These are phyloP conservation scores for Gandaritis pyraliata DNA, from an alignment of 2,888 invertebrate genomes.

Conservation along the genomic window DNA sequence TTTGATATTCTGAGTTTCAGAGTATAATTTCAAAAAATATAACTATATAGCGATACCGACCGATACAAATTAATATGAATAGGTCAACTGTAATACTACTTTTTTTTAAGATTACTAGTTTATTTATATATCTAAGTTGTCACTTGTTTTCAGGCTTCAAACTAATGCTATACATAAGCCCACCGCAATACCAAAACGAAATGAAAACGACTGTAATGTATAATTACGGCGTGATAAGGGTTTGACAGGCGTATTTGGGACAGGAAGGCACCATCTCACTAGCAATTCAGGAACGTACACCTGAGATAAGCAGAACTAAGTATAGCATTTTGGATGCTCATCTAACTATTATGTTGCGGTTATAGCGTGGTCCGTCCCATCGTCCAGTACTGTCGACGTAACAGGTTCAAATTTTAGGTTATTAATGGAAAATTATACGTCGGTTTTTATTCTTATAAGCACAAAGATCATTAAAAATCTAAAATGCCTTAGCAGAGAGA, in stretches of 20 bases:
- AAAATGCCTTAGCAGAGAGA: too few species aligned
- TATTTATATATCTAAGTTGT: too few species aligned
- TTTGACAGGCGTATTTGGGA: conserved; percentile 80
- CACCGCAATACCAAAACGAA: conserved; percentile 62
- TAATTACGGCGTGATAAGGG: conserved; percentile 81
- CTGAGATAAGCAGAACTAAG: conserved; percentile 58
- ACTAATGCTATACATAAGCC: conserved; percentile 48
- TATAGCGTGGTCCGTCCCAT: conserved; percentile 15
- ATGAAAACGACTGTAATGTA: conserved; percentile 79
- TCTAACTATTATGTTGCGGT: conserved; percentile 34
- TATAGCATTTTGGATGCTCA: conserved; percentile 41
- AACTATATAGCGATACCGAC: too few species aligned
- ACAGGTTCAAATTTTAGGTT: conserved; percentile 2
- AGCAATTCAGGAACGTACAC: conserved; percentile 68
- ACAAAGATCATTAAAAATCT: too few species aligned
- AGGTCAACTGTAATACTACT: too few species aligned
- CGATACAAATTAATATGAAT: too few species aligned
- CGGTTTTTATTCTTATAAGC: too few species aligned
- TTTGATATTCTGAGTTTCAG: too few species aligned
- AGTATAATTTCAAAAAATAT: too few species aligned
- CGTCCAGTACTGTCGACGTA: conserved; percentile 7
- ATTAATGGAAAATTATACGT: neutral
- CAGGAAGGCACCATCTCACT: conserved; percentile 68
- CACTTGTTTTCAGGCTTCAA: neutral
- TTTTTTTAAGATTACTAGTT: too few species aligned